Evolutionary conservation across 2,888 invertebrate species (phyloP).

Genomic region (Elmis aenea): DNA sequence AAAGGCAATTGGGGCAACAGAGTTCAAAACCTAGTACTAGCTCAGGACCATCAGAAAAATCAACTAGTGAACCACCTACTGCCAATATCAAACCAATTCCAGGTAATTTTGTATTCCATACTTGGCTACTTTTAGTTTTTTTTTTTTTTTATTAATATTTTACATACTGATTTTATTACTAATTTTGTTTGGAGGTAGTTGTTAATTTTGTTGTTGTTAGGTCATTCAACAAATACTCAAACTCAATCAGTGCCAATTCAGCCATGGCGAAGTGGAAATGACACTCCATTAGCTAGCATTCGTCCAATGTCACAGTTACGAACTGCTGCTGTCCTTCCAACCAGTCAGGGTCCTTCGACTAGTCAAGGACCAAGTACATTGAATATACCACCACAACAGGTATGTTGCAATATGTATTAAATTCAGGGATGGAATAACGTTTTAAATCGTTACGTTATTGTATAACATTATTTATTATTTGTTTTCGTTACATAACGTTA

Average conservation of each 20-base stretch:
- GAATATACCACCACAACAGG: constrained; percentile 58
- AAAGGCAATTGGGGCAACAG: constrained; percentile 56
- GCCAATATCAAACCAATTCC: constrained; percentile 95
- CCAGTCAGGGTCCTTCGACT: constrained; percentile 54
- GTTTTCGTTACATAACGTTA: too few species aligned
- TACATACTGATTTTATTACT: too few species aligned
- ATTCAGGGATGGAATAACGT: too few species aligned
- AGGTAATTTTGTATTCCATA: too few species aligned
- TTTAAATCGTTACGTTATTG: too few species aligned
- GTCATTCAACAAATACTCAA: constrained; percentile 45
- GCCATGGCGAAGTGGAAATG: constrained; percentile 65
- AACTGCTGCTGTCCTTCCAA: constrained; percentile 66
- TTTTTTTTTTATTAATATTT: too few species aligned
- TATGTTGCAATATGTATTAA: constrained; percentile 31
- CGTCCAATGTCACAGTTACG: constrained; percentile 78
- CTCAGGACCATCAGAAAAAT: constrained; percentile 57
- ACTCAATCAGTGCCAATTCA: constrained; percentile 55
- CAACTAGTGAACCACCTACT: constrained; percentile 63
- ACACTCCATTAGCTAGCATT: constrained; percentile 88
- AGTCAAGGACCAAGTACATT: constrained; percentile 46
- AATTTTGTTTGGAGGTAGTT: too few species aligned
- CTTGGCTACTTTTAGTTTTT: too few species aligned
- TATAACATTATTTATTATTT: too few species aligned
- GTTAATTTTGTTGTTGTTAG: too few species aligned
- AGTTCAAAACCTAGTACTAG: constrained; percentile 66